Percentiles rank a stretch among this genome's conserved stretches.
These are phyloP conservation scores for Cryptus armator DNA, from an alignment of 2,888 invertebrate species.

Conservation along the genomic window DNA sequence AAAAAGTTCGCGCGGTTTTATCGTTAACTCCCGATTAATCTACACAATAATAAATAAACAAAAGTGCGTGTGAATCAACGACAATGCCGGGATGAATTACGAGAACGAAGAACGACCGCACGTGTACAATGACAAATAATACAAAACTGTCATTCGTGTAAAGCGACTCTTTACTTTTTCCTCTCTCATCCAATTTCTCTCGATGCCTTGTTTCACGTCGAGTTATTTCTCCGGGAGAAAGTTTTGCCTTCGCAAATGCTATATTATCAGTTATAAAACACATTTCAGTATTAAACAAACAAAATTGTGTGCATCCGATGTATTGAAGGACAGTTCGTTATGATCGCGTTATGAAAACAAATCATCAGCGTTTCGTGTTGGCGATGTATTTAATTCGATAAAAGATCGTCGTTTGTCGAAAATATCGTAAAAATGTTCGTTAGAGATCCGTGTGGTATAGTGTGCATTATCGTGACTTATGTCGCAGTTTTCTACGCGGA, in stretches of 20 bases:
- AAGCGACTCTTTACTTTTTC: slow-evolving; percentile 25
- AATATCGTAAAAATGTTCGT: slow-evolving; percentile 87
- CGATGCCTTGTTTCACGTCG: neutral
- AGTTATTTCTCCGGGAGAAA: slow-evolving; percentile 21
- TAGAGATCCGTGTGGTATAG: slow-evolving; percentile 94
- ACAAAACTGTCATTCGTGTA: slow-evolving; percentile 47
- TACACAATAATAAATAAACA: neutral
- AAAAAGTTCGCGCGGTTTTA: neutral
- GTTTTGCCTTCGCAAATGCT: neutral
- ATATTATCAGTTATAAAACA: neutral
- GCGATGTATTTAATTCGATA: slow-evolving; percentile 9
- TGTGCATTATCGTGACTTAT: slow-evolving; percentile 93
- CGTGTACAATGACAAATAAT: slow-evolving; percentile 53
- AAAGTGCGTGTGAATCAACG: neutral
- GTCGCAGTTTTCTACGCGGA: slow-evolving; percentile 93
- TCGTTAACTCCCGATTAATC: neutral
- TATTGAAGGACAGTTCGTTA: neutral
- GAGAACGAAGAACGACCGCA: slow-evolving; percentile 4
- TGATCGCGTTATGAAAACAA: neutral
- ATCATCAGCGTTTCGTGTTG: neutral
- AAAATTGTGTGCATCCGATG: neutral
- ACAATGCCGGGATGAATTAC: slow-evolving; percentile 1
- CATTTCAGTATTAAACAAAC: slow-evolving; percentile 2
- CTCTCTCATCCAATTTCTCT: slow-evolving; percentile 22
- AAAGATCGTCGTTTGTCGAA: neutral